Evolutionary conservation across 2,888 invertebrate species (phyloP), one percentile per base, ranked within the genome.

Genomic region (Oxyteleia sp.): DNA sequence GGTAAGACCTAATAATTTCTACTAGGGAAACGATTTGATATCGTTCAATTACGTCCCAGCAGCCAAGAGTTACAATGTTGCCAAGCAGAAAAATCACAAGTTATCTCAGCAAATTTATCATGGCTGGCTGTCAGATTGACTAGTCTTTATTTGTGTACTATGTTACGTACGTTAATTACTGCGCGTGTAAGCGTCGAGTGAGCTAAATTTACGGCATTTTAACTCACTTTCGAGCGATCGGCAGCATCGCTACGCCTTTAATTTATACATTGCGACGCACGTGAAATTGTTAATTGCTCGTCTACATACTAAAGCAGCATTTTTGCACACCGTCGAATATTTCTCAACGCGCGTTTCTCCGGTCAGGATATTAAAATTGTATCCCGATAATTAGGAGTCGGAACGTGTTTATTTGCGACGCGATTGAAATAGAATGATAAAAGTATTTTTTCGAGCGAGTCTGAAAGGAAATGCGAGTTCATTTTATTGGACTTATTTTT

Each of bases 71-170:
- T 71, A 53, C 64, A 64, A 41, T 74, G 45, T 75, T 32, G 38
- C 13, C 7, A 4, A 13, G n/a, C 32, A 15, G 13, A 10, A 26
- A 23, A 41, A 64, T 23, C 7, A 20, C 13, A 47, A 76, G 49
- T 47, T 76, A 76, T 76, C 76, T 66, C 35, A 43, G 76, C 43
- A 18, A 59, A 80, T 72, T 72, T 72, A 79, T 79, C 69, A 72
- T 43, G 72, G n/a, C 35, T 51, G 57, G 23, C 59, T 74, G 66
- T 72, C 74, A 80, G 61, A 61, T 51, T 53, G 38, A 68, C 66
- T 72, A 80, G 74, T 59, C 71, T 71, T 72, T 80, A 80, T 72
- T 59, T 68, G 66, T 74, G 80, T 74, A 80, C 66, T 61, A 68
- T 35, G 47, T 49, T 68, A 38, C 66, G 53, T 80, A 47, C 51